A percentile compares a stretch with the other conserved stretches of the same genome.
These are phyloP conservation scores for Masnerella sp. DNA, from an alignment of 2,888 invertebrate species.

Conservation along the genomic window DNA sequence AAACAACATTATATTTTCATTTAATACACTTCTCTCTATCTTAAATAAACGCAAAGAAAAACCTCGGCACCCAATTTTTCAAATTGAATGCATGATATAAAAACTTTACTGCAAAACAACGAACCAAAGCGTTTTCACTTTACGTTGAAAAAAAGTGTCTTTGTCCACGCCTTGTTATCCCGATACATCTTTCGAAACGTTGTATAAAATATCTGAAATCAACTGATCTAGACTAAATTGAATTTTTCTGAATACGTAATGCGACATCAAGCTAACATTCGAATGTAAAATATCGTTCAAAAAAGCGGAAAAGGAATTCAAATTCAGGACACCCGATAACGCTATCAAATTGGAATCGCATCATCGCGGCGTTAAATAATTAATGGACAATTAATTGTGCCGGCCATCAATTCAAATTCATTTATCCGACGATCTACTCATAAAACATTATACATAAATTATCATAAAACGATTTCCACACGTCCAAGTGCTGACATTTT, in stretches of 20 bases:
- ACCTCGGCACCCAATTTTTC: no score
- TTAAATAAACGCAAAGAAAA: no score
- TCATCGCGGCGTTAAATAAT: not conserved
- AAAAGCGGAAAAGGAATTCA: not conserved
- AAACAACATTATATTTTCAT: no score
- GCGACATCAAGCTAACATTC: constrained; percentile 1
- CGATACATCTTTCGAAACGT: constrained; percentile 8
- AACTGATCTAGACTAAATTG: constrained; percentile 16
- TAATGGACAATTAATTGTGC: not conserved
- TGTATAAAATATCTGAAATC: constrained; percentile 16
- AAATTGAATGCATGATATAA: no score
- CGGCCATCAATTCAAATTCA: not conserved
- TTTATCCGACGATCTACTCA: not conserved
- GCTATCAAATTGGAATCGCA: no score
- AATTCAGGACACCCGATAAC: not conserved
- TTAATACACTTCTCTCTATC: no score
- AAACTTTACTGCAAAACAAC: no score
- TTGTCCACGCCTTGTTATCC: constrained; percentile 13
- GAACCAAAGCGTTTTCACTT: not conserved
- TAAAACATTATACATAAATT: constrained; percentile 6
- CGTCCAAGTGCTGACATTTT: constrained; percentile 11
- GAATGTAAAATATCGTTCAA: not conserved
- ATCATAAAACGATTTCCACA: constrained; percentile 1
- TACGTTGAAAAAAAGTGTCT: not conserved
- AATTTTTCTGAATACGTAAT: constrained; percentile 12